Evolutionary conservation across 2,888 invertebrate genomes (phyloP).

Genomic region (Coelopa pilipes): DNA sequence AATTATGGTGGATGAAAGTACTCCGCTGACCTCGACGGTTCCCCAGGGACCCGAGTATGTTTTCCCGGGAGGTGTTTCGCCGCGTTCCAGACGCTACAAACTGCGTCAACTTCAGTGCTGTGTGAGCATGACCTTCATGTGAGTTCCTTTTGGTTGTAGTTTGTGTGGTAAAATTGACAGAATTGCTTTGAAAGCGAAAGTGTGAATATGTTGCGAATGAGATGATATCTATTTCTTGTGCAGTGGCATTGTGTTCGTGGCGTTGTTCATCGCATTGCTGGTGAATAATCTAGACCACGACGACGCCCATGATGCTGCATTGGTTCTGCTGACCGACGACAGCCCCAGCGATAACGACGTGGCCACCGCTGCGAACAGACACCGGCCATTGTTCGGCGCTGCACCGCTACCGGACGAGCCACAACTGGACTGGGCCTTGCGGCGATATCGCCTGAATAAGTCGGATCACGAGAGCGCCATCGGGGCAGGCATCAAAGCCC

Average conservation of each 20-base stretch:
- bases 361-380: slow-evolving; percentile 31
- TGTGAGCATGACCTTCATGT: slow-evolving; percentile 77
- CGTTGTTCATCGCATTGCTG: slow-evolving; percentile 50
- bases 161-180: too few relatives aligned
- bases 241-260: slow-evolving; percentile 56
- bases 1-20: slow-evolving; percentile 68
- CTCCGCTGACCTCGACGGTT: slow-evolving; percentile 67
- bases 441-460: slow-evolving; percentile 42
- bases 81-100: slow-evolving; percentile 66
- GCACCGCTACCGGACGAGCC: slow-evolving; percentile 55
- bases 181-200: too few relatives aligned
- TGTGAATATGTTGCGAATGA: too few relatives aligned
- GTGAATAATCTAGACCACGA: background rate
- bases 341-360: slow-evolving; percentile 15
- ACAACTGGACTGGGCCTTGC: slow-evolving; percentile 52
- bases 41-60: slow-evolving; percentile 67
- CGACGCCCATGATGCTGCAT: background rate
- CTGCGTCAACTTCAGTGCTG: slow-evolving; percentile 77
- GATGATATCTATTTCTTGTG: background rate
- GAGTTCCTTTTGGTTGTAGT: slow-evolving; percentile 64
- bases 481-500: slow-evolving; percentile 70
- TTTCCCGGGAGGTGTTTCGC: slow-evolving; percentile 68
- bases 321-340: slow-evolving; percentile 33
- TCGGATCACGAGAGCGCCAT: slow-evolving; percentile 67
- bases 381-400: too few relatives aligned